Evolutionary conservation across 2,888 invertebrate species (phyloP).

Genomic region (Agonopterix heracliana): DNA sequence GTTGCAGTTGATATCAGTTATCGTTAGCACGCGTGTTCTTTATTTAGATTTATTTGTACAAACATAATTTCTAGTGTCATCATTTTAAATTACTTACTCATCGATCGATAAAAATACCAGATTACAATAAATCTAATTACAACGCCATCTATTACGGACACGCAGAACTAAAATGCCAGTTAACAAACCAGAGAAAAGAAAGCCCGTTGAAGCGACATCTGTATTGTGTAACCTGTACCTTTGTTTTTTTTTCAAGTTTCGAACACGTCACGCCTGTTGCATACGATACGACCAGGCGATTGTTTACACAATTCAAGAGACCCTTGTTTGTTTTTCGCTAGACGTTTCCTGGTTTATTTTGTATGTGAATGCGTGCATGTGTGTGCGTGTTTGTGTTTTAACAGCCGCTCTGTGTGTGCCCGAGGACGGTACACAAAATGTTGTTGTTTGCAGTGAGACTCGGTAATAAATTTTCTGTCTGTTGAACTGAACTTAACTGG

Average conservation of each 20-base stretch:
- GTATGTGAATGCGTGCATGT: constrained; percentile 49
- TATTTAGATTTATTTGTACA: too few species aligned
- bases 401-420: constrained; percentile 56
- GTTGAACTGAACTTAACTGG: not conserved
- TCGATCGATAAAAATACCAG: too few species aligned
- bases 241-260: constrained; percentile 41
- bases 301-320: constrained; percentile 76
- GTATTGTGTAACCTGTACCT: constrained; percentile 48
- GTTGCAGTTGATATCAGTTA: too few species aligned
- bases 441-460: constrained; percentile 63
- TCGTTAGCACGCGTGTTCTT: too few species aligned
- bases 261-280: constrained; percentile 70
- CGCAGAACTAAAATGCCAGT: constrained; percentile 19
- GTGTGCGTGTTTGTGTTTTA: constrained; percentile 58
- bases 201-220: constrained; percentile 40
- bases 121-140: not conserved
- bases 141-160: constrained; percentile 42
- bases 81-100: too few species aligned
- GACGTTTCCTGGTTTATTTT: constrained; percentile 77
- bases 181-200: constrained; percentile 11
- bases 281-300: constrained; percentile 66
- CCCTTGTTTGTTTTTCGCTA: constrained; percentile 77
- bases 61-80: too few species aligned
- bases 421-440: constrained; percentile 66
- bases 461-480: constrained; percentile 55